phyloP scores from a whole-genome alignment of 2,888 invertebrate species.

The Pandemis corylana region DNA sequence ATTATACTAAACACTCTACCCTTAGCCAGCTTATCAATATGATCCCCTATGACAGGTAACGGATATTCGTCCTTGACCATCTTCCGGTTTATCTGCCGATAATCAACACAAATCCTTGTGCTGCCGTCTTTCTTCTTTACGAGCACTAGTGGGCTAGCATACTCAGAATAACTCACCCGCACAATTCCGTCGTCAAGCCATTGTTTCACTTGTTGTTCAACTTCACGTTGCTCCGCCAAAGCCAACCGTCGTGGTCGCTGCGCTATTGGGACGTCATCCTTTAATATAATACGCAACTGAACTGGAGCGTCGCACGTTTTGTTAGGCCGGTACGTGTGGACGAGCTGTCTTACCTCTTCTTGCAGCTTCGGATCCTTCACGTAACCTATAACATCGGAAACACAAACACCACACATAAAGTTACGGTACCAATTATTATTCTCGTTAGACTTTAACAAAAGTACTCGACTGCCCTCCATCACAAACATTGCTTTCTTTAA shows the following conservation, averaged over 20 bases:
- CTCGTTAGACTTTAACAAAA: neutral
- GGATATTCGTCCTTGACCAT: no score
- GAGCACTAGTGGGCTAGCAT: no score
- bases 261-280: constrained; percentile 8
- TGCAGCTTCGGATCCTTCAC: neutral
- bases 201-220: constrained; percentile 1
- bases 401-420: neutral
- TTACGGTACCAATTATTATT: neutral
- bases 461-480: constrained; percentile 3
- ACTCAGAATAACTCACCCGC: no score
- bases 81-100: no score
- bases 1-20: no score
- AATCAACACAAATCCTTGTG: no score
- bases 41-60: no score
- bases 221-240: neutral
- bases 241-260: no score
- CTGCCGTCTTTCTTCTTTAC: no score
- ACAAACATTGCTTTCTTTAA: neutral
- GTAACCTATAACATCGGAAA: neutral
- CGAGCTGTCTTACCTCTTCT: neutral
- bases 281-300: constrained; percentile 4
- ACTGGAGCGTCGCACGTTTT: constrained; percentile 7
- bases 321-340: constrained; percentile 2
- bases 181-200: constrained; percentile 1
- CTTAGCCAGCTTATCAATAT: no score